phyloP scores from a whole-genome alignment of 2,797 vertebrate genomes.

The Myotis pilosus region DNA sequence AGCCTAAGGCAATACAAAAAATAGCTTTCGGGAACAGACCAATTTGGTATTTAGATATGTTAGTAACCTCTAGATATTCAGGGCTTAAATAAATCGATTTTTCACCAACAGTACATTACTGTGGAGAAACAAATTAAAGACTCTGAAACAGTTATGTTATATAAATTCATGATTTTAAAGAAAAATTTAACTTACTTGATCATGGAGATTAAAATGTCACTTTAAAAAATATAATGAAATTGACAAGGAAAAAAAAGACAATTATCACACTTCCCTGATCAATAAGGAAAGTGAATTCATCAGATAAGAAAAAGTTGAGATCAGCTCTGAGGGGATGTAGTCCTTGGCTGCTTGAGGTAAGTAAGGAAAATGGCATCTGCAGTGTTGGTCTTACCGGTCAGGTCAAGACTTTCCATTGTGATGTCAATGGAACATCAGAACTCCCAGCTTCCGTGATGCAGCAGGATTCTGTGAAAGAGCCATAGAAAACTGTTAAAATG shows the following conservation, averaged over 20 bases:
- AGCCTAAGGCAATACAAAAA: neutral
- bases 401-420: conserved; percentile 78
- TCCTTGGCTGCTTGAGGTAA: neutral
- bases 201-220: conserved; percentile 47
- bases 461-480: conserved; percentile 72
- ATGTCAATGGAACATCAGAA: conserved; percentile 73
- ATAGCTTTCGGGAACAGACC: neutral
- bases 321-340: neutral
- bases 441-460: conserved; percentile 68
- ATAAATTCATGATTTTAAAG: conserved; percentile 45
- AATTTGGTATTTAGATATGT: conserved; percentile 2
- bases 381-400: conserved; percentile 73
- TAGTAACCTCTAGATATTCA: neutral
- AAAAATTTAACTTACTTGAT: conserved; percentile 69
- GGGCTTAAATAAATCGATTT: conserved; percentile 30
- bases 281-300: conserved; percentile 30
- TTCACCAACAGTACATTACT: neutral
- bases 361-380: neutral
- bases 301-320: conserved; percentile 8
- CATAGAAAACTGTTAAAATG: conserved; percentile 60
- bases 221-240: conserved; percentile 48
- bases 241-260: conserved; percentile 44
- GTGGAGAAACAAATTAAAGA: conserved; percentile 30
- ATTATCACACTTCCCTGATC: conserved; percentile 53
- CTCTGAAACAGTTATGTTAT: conserved; percentile 1